These are phyloP conservation scores for Dinothrombium tinctorium DNA, from an alignment of 1,140 invertebrate genomes.

Conservation along the genomic window DNA sequence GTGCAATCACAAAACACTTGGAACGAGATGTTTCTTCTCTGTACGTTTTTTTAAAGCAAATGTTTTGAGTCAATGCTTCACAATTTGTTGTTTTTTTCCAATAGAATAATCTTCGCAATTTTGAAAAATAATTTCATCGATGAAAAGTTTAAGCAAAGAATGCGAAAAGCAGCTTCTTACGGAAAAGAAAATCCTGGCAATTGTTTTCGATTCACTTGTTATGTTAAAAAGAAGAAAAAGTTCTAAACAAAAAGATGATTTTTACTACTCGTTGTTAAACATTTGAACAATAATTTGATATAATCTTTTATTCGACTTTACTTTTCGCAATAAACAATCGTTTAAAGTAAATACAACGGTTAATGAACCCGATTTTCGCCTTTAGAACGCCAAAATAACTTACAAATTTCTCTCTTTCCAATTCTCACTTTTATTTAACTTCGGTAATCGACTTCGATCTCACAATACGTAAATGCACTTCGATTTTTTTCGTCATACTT, in stretches of 20 bases:
- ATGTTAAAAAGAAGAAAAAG: slow-evolving; percentile 3
- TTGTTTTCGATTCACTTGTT: slow-evolving; percentile 9
- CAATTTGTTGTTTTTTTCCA: not conserved
- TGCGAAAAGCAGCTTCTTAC: slow-evolving; percentile 15
- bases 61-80: slow-evolving; percentile 8
- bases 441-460: too few species aligned
- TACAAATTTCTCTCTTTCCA: too few species aligned
- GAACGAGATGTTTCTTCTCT: slow-evolving; percentile 17
- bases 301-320: too few species aligned
- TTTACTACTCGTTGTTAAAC: too few species aligned
- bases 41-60: slow-evolving; percentile 14
- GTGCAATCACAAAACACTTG: slow-evolving; percentile 19
- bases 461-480: too few species aligned
- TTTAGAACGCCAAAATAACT: too few species aligned
- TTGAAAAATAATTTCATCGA: slow-evolving; percentile 17
- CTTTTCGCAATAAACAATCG: too few species aligned
- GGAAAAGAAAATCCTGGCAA: slow-evolving; percentile 12
- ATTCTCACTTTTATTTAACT: too few species aligned
- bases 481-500: too few species aligned
- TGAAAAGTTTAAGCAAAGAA: slow-evolving; percentile 16
- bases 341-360: too few species aligned
- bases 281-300: too few species aligned
- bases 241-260: not conserved
- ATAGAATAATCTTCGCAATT: slow-evolving; percentile 18
- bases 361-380: too few species aligned